Conservation (phyloP, 2,797 vertebrate genomes). For the Lateolabrax maculatus region DNA sequence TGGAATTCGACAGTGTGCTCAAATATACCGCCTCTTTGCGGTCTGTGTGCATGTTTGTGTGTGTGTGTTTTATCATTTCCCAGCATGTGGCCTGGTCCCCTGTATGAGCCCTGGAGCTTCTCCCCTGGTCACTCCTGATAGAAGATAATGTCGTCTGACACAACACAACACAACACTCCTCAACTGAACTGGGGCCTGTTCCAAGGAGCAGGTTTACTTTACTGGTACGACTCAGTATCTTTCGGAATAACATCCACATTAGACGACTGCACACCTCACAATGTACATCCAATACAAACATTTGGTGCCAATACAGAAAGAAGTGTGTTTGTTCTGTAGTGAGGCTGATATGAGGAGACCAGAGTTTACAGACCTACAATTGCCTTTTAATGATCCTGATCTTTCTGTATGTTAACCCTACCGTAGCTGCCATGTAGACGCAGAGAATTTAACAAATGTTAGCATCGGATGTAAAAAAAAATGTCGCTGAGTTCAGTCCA, state of each 20-base stretch:
- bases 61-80: constrained; percentile 11
- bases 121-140: constrained; percentile 29
- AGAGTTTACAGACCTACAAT: too few relatives aligned
- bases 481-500: not conserved
- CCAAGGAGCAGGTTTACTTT: not conserved
- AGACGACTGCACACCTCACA: not conserved
- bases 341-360: too few relatives aligned
- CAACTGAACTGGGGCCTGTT: not conserved
- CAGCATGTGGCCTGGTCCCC: not conserved
- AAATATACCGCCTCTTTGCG: not conserved
- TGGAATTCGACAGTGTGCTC: not conserved
- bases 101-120: not conserved
- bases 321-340: not conserved
- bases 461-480: not conserved
- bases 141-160: constrained; percentile 1
- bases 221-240: not conserved
- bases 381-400: too few relatives aligned
- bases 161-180: not conserved
- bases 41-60: not conserved
- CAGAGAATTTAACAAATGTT: not conserved
- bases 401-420: too few relatives aligned
- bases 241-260: not conserved
- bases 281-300: not conserved
- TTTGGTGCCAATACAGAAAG: not conserved
- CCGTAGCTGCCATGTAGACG: not conserved